A percentile compares a stretch with the other conserved stretches of the same genome.
Evolutionary conservation across 1,140 invertebrate species (phyloP).

Genomic region (Achroia grisella): DNA sequence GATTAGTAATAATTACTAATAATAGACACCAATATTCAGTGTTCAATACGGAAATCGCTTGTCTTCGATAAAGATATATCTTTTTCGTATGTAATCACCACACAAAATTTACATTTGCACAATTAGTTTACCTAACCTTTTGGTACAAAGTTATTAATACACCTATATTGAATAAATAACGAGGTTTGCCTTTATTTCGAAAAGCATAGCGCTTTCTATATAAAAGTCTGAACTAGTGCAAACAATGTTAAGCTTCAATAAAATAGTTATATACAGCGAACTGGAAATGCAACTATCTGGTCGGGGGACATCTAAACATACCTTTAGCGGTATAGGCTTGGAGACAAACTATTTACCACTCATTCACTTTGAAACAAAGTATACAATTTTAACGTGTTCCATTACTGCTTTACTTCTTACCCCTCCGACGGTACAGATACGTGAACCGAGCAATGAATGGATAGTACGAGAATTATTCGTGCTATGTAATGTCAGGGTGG

Average conservation of each 20-base stretch:
- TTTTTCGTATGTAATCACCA: no score
- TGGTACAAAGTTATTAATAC: no score
- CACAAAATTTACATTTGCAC: no score
- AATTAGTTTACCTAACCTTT: no score
- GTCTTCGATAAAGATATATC: no score
- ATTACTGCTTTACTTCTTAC: conserved; percentile 18
- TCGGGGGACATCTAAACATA: conserved; percentile 63
- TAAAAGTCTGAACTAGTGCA: conserved; percentile 42
- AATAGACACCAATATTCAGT: no score
- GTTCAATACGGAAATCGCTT: no score
- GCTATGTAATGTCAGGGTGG: conserved; percentile 22
- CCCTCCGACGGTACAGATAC: background rate
- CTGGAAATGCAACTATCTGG: conserved; percentile 68
- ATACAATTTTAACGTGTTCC: conserved; percentile 13
- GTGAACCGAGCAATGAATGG: conserved; percentile 26
- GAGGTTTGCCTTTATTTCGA: conserved; percentile 19
- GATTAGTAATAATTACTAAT: no score
- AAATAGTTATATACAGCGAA: conserved; percentile 62
- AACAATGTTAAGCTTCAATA: conserved; percentile 65
- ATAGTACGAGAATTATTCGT: conserved; percentile 5
- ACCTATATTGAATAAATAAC: no score
- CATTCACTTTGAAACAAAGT: conserved; percentile 38
- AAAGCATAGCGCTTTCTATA: conserved; percentile 29
- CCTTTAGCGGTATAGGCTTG: conserved; percentile 60
- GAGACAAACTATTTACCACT: conserved; percentile 61